Evolutionary conservation across 2,888 invertebrate species (phyloP).

Genomic region (Sphaeridia pumilis): DNA sequence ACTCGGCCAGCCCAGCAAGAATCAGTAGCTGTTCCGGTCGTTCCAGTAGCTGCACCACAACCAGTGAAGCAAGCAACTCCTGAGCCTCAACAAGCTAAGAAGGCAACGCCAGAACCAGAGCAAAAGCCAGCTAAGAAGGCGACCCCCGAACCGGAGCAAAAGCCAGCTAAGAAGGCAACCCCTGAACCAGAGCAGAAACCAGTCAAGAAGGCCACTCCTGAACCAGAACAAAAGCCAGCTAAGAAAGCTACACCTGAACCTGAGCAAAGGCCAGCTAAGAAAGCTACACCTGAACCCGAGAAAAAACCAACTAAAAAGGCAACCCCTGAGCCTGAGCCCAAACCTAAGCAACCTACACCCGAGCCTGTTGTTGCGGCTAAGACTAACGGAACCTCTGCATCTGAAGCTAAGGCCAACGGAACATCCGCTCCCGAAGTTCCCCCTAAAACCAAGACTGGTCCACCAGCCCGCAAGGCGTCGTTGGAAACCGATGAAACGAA

Average conservation of each 20-base stretch:
- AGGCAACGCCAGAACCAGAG: too few species aligned
- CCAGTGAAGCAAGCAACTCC: neutral
- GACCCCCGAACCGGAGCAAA: too few species aligned
- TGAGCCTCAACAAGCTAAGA: neutral
- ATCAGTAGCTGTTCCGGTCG: neutral
- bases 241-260: neutral
- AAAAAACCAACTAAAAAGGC: too few species aligned
- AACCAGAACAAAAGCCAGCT: neutral
- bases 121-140: too few species aligned
- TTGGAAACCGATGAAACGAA: slow-evolving; percentile 18
- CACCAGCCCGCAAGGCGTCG: neutral
- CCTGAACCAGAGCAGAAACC: neutral
- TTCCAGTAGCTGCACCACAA: neutral
- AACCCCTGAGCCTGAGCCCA: slow-evolving; percentile 8
- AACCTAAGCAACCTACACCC: slow-evolving; percentile 14
- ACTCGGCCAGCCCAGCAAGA: neutral
- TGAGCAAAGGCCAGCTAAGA: neutral
- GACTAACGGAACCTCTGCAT: slow-evolving; percentile 8
- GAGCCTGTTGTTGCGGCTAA: too few species aligned
- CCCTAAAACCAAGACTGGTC: slow-evolving; percentile 22
- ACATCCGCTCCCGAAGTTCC: slow-evolving; percentile 37
- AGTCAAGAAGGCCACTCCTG: neutral
- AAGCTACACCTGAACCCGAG: neutral
- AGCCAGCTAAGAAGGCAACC: neutral
- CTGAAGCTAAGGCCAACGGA: slow-evolving; percentile 23